Percentiles rank a stretch among this genome's conserved stretches.
Conservation (phyloP, 1,140 invertebrate species). For the Yoshiicerus persimilis region DNA sequence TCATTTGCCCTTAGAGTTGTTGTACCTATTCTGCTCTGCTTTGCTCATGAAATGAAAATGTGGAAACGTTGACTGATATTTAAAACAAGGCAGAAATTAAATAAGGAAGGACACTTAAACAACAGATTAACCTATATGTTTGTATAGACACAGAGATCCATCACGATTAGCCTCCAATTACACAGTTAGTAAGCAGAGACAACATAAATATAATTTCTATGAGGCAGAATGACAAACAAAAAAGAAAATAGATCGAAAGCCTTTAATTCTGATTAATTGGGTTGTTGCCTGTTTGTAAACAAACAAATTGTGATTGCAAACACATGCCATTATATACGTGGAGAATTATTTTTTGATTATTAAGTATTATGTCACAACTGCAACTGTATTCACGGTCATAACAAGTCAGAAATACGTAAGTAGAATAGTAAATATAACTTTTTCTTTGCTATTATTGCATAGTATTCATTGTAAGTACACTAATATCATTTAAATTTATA, state of each 20-base stretch:
- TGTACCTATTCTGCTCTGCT: neutral
- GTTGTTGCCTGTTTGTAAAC: neutral
- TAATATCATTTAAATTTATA: no score
- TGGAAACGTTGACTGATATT: neutral
- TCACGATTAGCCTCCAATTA: neutral
- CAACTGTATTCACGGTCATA: no score
- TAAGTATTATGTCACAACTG: no score
- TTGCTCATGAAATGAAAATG: neutral
- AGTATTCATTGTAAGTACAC: no score
- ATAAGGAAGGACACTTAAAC: neutral
- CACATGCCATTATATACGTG: no score
- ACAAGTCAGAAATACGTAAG: no score
- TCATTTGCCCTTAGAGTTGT: neutral
- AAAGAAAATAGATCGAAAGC: neutral
- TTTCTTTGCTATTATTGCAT: no score
- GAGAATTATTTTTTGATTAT: no score
- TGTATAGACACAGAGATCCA: no score
- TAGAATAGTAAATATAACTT: no score
- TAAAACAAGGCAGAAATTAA: neutral
- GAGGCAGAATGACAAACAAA: neutral
- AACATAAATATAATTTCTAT: neutral
- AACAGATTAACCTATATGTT: no score
- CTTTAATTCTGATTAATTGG: neutral
- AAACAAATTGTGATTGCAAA: neutral
- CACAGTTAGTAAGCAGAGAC: neutral